Conservation (phyloP, 2,113 vertebrate genomes). For the Muntiacus reevesi region DNA sequence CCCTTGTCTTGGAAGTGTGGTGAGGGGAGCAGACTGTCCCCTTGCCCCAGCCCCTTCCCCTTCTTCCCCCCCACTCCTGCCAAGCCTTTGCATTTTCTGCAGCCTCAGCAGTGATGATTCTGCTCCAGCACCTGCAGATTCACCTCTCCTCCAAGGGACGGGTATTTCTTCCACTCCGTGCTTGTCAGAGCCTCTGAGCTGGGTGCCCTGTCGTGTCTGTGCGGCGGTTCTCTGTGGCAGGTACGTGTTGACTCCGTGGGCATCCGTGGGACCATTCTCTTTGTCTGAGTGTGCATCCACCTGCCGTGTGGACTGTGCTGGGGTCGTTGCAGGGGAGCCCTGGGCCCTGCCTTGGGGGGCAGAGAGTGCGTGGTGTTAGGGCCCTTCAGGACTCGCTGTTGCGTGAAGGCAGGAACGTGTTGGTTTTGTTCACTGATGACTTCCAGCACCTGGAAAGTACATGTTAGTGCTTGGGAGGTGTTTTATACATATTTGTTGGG, state of each 20-base stretch:
- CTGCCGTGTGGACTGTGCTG: rapidly evolving
- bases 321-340: not conserved
- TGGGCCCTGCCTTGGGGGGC: not conserved
- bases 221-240: not conserved
- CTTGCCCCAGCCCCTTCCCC: not conserved
- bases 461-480: not conserved
- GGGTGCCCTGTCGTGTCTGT: not conserved
- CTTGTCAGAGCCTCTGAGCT: not conserved
- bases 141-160: not conserved
- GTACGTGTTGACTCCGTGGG: not conserved
- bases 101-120: not conserved
- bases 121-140: not conserved
- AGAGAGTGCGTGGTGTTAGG: rapidly evolving
- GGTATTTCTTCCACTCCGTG: not conserved
- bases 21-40: not conserved
- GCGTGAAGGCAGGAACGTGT: not conserved
- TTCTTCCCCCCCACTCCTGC: not conserved
- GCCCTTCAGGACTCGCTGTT: not conserved
- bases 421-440: not conserved
- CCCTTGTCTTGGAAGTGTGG: not conserved
- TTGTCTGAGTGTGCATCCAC: not conserved
- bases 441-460: not conserved
- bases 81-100: not conserved
- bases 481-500: not conserved
- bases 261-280: rapidly evolving